Evolutionary conservation across 2,113 vertebrate species (phyloP).

Genomic region (Takifugu flavidus): DNA sequence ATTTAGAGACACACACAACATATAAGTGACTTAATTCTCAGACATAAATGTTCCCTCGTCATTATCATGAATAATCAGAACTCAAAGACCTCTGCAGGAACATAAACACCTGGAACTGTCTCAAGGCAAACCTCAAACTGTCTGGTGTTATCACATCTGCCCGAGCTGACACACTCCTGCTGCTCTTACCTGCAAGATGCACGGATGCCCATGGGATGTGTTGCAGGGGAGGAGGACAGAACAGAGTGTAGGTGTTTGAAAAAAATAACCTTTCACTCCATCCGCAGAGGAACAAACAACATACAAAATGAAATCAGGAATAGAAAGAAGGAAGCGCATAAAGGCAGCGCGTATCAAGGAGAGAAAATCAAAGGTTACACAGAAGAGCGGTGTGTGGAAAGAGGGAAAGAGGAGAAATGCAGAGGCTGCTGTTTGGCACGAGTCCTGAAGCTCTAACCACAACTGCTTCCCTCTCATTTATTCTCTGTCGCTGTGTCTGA

Average conservation of each 20-base stretch:
- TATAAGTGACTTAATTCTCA: background rate
- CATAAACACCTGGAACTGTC: constrained; percentile 7
- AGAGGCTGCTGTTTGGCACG: constrained; percentile 34
- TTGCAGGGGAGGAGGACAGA: constrained; percentile 33
- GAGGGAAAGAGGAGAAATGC: constrained; percentile 33
- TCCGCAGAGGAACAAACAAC: constrained; percentile 2
- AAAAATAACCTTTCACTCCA: constrained; percentile 60
- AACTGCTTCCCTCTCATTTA: constrained; percentile 45
- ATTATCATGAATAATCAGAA: background rate
- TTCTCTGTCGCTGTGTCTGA: constrained; percentile 40
- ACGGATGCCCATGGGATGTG: constrained; percentile 81
- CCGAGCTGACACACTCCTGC: background rate
- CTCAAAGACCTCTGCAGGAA: constrained; percentile 30
- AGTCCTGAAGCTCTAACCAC: constrained; percentile 38
- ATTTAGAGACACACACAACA: background rate
- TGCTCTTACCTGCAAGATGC: constrained; percentile 83
- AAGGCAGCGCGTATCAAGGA: constrained; percentile 4
- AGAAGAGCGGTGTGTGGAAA: constrained; percentile 7
- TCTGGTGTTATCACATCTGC: constrained; percentile 1
- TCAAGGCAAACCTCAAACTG: constrained; percentile 7
- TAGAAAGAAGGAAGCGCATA: constrained; percentile 1
- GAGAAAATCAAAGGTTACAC: background rate
- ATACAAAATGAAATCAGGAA: constrained; percentile 7
- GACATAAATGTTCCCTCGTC: too few relatives aligned
- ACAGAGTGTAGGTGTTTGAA: constrained; percentile 63